Percentiles rank a stretch among this genome's conserved stretches.
phyloP scores from a whole-genome alignment of 2,797 vertebrate genomes.

The Chelon auratus region DNA sequence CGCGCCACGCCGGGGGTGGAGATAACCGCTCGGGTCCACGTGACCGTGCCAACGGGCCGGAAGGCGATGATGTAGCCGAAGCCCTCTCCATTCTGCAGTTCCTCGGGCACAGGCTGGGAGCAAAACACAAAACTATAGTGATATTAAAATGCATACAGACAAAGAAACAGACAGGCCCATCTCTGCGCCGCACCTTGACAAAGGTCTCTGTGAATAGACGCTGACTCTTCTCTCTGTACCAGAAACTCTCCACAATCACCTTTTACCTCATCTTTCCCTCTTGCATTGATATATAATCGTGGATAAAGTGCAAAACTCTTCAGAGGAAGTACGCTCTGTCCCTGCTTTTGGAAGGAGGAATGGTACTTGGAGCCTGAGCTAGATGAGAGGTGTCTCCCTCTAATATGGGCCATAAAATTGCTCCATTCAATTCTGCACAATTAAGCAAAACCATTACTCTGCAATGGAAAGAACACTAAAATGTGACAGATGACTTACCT shows the following conservation, averaged over 20 bases:
- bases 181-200: constrained; percentile 50
- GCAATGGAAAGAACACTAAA: constrained; percentile 75
- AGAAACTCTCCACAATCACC: constrained; percentile 33
- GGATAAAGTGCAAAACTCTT: constrained; percentile 62
- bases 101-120: constrained; percentile 93
- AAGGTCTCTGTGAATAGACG: constrained; percentile 33
- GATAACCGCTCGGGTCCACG: constrained; percentile 92
- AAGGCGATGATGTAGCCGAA: constrained; percentile 96
- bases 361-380: constrained; percentile 56
- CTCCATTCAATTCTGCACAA: constrained; percentile 84
- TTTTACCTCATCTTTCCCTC: constrained; percentile 48
- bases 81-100: constrained; percentile 94
- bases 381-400: constrained; percentile 58
- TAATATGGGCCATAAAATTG: constrained; percentile 78
- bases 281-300: constrained; percentile 54
- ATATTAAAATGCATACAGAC: constrained; percentile 89
- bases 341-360: constrained; percentile 68
- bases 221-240: constrained; percentile 9
- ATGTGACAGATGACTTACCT: constrained; percentile 91
- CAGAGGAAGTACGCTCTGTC: constrained; percentile 60
- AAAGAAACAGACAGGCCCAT: constrained; percentile 77
- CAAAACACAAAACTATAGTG: constrained; percentile 89
- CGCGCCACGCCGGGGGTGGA: constrained; percentile 87
- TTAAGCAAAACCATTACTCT: constrained; percentile 84
- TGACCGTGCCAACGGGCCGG: constrained; percentile 86